A percentile compares a stretch with the other conserved stretches of the same genome.
Evolutionary conservation across 1,140 invertebrate genomes (phyloP).

Genomic region (Philopotamus ludificatus): DNA sequence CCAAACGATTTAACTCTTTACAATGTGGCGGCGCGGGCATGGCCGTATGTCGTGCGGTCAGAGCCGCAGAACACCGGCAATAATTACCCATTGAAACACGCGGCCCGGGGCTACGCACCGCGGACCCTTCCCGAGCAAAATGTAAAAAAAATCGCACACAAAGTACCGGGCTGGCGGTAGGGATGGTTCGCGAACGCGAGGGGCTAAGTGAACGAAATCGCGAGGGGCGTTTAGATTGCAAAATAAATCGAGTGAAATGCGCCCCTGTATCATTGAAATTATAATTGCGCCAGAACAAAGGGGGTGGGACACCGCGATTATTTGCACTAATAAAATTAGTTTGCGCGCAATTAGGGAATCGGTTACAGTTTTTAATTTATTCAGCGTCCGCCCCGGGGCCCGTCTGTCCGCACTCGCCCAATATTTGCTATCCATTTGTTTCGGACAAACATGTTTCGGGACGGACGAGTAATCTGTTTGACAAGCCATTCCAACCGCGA

Average conservation of each 20-base stretch:
- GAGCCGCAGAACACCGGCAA: slow-evolving; percentile 12
- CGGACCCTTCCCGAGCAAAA: not conserved
- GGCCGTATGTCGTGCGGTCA: slow-evolving; percentile 11
- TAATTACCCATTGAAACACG: slow-evolving; percentile 16
- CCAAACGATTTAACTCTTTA: slow-evolving; percentile 8
- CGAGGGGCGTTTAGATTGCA: not conserved
- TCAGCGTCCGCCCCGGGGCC: not conserved
- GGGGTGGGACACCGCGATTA: not conserved
- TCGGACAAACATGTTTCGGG: slow-evolving; percentile 15
- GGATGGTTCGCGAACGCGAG: no score
- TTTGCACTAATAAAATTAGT: not conserved
- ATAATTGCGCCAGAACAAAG: not conserved
- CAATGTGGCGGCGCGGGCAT: slow-evolving; percentile 7
- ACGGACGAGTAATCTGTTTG: slow-evolving; percentile 22
- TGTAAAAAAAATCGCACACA: slow-evolving; percentile 4
- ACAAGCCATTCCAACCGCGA: slow-evolving; percentile 23
- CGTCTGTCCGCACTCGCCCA: not conserved
- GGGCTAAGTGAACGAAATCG: not conserved
- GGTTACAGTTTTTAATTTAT: no score
- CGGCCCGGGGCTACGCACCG: slow-evolving; percentile 9
- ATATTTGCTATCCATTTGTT: slow-evolving; percentile 31
- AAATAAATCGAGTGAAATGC: slow-evolving; percentile 23
- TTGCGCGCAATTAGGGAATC: no score
- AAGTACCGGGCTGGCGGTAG: not conserved
- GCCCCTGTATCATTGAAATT: slow-evolving; percentile 2